Conservation (phyloP, 2,888 invertebrate genomes). For the Ectropis crepuscularia region DNA sequence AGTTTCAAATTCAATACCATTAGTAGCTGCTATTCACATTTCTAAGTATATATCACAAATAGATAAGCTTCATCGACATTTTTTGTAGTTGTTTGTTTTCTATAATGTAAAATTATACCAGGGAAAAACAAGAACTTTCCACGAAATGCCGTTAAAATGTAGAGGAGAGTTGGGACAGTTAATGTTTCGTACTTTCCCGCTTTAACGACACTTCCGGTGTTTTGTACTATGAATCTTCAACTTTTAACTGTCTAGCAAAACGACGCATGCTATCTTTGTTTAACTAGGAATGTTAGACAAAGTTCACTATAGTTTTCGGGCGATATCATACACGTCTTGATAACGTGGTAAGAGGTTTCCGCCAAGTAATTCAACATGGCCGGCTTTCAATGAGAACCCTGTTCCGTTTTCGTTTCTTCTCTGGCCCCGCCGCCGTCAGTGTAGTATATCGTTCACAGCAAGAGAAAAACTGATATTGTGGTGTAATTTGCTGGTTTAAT, state of each 20-base stretch:
- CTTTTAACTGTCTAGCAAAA: neutral
- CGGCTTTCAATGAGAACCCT: conserved; percentile 78
- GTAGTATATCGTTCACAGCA: conserved; percentile 84
- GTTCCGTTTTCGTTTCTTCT: conserved; percentile 84
- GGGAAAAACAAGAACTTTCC: no score
- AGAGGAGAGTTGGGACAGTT: neutral
- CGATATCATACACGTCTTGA: conserved; percentile 29
- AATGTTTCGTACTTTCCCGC: conserved; percentile 40
- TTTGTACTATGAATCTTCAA: conserved; percentile 20
- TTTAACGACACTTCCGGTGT: conserved; percentile 44
- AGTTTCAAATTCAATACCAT: no score
- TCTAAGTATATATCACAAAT: no score
- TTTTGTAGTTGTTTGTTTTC: no score
- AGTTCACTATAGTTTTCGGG: conserved; percentile 14
- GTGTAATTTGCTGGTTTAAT: conserved; percentile 83
- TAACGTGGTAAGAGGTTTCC: conserved; percentile 39
- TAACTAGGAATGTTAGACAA: conserved; percentile 21
- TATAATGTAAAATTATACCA: no score
- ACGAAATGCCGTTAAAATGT: no score
- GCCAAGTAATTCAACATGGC: conserved; percentile 67
- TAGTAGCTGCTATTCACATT: no score
- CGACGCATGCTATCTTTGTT: conserved; percentile 31
- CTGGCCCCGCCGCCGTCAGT: conserved; percentile 84
- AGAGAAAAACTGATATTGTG: conserved; percentile 83
- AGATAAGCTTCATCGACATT: no score